Percentiles rank a stretch among this genome's conserved stretches.
Evolutionary conservation across 1,140 invertebrate species (phyloP).

Genomic region (Hyles vespertilio): DNA sequence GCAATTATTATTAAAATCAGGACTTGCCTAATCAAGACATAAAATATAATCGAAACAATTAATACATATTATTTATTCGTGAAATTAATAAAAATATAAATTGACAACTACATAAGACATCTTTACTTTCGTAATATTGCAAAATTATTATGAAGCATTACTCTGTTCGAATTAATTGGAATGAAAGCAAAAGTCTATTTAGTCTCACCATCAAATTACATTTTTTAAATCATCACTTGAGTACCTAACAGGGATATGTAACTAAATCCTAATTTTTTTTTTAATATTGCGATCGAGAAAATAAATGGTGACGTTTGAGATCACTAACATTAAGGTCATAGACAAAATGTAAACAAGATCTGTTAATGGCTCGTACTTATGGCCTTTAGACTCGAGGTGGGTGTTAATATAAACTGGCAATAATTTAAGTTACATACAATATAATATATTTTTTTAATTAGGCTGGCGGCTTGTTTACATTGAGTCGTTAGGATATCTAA

Average conservation of each 20-base stretch:
- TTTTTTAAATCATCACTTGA: slow-evolving; percentile 8
- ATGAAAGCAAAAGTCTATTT: slow-evolving; percentile 13
- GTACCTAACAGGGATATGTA: neutral
- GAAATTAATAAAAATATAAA: slow-evolving; percentile 6
- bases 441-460: neutral
- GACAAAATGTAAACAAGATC: slow-evolving; percentile 63
- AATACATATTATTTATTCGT: slow-evolving; percentile 1
- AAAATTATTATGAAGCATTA: slow-evolving; percentile 17
- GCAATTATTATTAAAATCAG: neutral
- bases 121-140: slow-evolving; percentile 18
- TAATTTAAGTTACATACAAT: neutral
- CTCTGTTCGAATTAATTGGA: slow-evolving; percentile 19
- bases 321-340: slow-evolving; percentile 45
- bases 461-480: slow-evolving; percentile 50
- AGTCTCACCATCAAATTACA: slow-evolving; percentile 3
- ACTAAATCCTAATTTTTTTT: slow-evolving; percentile 3
- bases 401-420: slow-evolving; percentile 4
- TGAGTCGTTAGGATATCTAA: slow-evolving; percentile 33
- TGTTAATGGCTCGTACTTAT: slow-evolving; percentile 25
- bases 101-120: slow-evolving; percentile 6
- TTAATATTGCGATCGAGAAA: slow-evolving; percentile 32
- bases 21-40: neutral
- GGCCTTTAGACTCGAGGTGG: slow-evolving; percentile 27
- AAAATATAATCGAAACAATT: slow-evolving; percentile 1
- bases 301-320: slow-evolving; percentile 56